A percentile compares a stretch with the other conserved stretches of the same genome.
Conservation (phyloP, 2,888 invertebrate genomes). For the Hemistola chrysoprasaria region DNA sequence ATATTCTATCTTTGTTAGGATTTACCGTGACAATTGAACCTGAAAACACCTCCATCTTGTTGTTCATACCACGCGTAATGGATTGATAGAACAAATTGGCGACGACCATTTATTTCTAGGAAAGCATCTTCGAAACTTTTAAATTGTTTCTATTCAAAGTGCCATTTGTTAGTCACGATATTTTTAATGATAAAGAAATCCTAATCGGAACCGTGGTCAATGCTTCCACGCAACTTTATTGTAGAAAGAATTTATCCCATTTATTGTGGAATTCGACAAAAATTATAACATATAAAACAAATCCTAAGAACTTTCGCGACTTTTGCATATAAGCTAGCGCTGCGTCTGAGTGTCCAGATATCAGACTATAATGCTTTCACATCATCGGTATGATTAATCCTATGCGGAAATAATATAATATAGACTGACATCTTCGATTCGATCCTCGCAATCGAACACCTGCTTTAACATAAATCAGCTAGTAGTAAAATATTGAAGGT, state of each 20-base stretch:
- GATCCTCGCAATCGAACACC: slow-evolving; percentile 35
- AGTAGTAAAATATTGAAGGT: slow-evolving; percentile 14
- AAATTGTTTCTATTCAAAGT: slow-evolving; percentile 18
- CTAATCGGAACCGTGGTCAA: slow-evolving; percentile 40
- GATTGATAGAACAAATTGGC: slow-evolving; percentile 16
- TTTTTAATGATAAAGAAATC: slow-evolving; percentile 26
- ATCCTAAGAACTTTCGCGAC: no score
- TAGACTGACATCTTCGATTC: slow-evolving; percentile 31
- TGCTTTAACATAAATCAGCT: slow-evolving; percentile 37
- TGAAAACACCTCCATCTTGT: slow-evolving; percentile 8
- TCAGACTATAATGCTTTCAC: no score
- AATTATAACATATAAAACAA: no score
- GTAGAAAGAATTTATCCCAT: slow-evolving; percentile 46
- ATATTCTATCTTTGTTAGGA: slow-evolving; percentile 4
- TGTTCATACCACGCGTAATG: no score
- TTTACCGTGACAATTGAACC: slow-evolving; percentile 7
- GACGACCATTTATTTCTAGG: slow-evolving; percentile 10
- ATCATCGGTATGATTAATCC: slow-evolving; percentile 50
- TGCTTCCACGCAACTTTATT: slow-evolving; percentile 34
- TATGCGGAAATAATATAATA: slow-evolving; percentile 38
- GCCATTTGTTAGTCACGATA: slow-evolving; percentile 31
- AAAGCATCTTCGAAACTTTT: slow-evolving; percentile 9
- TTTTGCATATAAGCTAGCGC: no score
- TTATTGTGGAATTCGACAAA: no score
- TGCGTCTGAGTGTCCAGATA: no score